Conservation (phyloP, 30 jellyfish, hydroid and myxozoan species). For the Mastigias papua region DNA sequence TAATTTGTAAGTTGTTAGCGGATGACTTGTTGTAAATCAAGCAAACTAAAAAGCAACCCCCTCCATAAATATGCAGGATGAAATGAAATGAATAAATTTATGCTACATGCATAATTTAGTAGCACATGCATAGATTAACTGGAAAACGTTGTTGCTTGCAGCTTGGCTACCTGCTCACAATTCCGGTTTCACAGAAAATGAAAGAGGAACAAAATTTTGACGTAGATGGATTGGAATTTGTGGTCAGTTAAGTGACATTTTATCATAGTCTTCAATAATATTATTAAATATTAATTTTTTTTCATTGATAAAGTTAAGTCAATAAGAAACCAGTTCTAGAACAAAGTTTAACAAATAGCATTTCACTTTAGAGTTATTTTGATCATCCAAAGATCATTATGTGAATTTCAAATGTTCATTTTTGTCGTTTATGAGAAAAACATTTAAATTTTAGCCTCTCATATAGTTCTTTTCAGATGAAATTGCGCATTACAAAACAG, state of each 20-base stretch:
- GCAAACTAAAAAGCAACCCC: no score
- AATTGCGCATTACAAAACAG: slow-evolving; percentile 93
- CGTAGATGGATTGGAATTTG: slow-evolving; percentile 84
- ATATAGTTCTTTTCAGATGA: slow-evolving; percentile 94
- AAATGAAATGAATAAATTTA: no score
- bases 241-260: slow-evolving; percentile 59
- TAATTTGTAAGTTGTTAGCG: no score
- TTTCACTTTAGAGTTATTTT: not conserved
- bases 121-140: not conserved
- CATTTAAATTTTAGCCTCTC: not conserved
- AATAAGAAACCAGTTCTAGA: not conserved
- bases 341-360: not conserved
- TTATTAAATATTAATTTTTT: not conserved
- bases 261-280: not conserved
- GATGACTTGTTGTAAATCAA: no score
- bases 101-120: no score
- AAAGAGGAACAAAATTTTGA: slow-evolving; percentile 77
- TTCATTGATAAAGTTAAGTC: not conserved
- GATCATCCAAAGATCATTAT: not conserved
- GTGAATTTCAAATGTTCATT: not conserved
- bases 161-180: slow-evolving; percentile 94
- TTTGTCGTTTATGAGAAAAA: not conserved
- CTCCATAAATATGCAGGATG: no score
- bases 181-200: slow-evolving; percentile 88
- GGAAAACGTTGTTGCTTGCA: not conserved